phyloP scores from a whole-genome alignment of 2,888 invertebrate species.

The Ophonus ardosiacus region DNA sequence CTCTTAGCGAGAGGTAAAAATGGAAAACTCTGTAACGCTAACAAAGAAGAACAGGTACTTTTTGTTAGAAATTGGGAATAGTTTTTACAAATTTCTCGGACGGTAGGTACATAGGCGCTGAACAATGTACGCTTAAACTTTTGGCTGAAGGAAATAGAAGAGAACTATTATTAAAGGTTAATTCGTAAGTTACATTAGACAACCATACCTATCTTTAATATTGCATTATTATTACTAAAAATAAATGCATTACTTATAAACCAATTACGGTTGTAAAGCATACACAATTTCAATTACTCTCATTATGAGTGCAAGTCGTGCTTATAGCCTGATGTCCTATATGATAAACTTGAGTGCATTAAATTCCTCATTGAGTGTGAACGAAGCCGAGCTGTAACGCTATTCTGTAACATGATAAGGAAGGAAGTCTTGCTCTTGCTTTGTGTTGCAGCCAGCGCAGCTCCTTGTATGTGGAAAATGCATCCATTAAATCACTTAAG shows the following conservation, averaged over 20 bases:
- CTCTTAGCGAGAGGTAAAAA: too few relatives aligned
- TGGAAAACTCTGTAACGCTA: too few relatives aligned
- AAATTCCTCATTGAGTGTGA: not conserved
- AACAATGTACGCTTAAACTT: too few relatives aligned
- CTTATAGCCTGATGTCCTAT: not conserved
- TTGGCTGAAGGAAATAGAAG: too few relatives aligned
- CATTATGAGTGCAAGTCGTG: not conserved
- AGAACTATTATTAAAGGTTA: too few relatives aligned
- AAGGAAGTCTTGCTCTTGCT: not conserved
- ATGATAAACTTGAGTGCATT: not conserved
- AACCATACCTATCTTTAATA: too few relatives aligned
- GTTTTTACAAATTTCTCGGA: too few relatives aligned
- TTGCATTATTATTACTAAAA: not conserved
- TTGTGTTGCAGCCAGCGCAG: not conserved
- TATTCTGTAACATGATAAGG: not conserved
- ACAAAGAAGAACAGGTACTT: too few relatives aligned
- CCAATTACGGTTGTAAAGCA: not conserved
- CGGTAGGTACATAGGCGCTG: too few relatives aligned
- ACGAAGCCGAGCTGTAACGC: not conserved
- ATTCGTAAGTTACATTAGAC: too few relatives aligned
- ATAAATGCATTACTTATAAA: not conserved
- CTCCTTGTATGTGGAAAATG: slow-evolving; percentile 34
- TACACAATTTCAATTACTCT: not conserved
- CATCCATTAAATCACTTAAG: slow-evolving; percentile 48
- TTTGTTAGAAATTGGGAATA: too few relatives aligned